Evolutionary conservation across 1,140 invertebrate species (phyloP), one percentile per base, ranked within the genome.

Genomic region (Gryllus bimaculatus): DNA sequence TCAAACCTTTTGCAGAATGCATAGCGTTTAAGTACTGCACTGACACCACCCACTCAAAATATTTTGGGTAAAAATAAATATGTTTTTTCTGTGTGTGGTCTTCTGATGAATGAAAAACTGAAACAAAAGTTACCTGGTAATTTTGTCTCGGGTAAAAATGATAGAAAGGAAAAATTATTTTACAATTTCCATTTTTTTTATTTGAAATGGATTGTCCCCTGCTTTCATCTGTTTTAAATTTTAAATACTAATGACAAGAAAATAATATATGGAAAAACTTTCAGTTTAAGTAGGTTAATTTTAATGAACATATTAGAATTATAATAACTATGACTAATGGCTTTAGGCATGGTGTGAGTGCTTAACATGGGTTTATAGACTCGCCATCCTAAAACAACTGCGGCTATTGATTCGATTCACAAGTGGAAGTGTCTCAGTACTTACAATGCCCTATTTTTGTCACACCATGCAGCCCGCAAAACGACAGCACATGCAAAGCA

Each of bases 401-500:
- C 47, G 18, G n/a, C 47, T 54, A 10, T 54, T 20, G 21, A 77
- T 47, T 48, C 21, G 20, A 48, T 20, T 54, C 47, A 77, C 76
- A 77, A 66, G n/a, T 77, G 73, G 76, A 77, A 54, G 13, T 26
- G 47, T 73, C 74, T 78, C 47, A 77, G 79, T 81, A 81, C 81
- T 81, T 81, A 81, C 81, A 81, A 80, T 78, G 47, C 74, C 75
- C 81, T 81, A 81, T 81, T 81, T 75, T 66, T 66, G 54, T 80
- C 79, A 81, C 75, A 78, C 79, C 81, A 81, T 81, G 81, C 81
- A 81, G 79, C 75, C 79, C 79, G 48, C 75, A 74, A 77, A 66
- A 75, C 74, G 78, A 77, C 76, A 75, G 76, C 73, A 81, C 81
- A 81, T 81, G 81, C 81, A 81, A 81, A 81, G 81, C 81, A 81